Base-by-base conservation (phyloP, 2,797 vertebrate genomes). In the Chelidonichthys spinosus region DNA sequence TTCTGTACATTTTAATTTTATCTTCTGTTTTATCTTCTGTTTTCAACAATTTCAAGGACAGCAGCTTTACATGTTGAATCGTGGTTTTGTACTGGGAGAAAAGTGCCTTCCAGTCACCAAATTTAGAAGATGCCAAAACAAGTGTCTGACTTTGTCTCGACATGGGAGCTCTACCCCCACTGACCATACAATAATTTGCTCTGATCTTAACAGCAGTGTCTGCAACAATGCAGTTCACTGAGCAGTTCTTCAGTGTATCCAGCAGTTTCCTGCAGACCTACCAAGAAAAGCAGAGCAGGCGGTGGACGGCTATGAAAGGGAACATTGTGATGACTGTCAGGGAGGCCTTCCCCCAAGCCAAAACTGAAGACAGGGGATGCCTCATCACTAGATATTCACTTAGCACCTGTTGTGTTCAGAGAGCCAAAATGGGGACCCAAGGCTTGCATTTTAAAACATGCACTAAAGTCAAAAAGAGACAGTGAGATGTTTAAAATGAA, bases 361-460 rank as follows among this genome's bases (percentile, higher is more conserved):
- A 74, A 79, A 62, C 72, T 76, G 71, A 53, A 85, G 76, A 92
- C 82, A 90, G 77, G 68, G 81, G 78, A 81, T 13, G 89, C 87
- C 85, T 92, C 86, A 90, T 92, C 73, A 61, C 85, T 73, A 76
- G 85, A 89, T 82, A 89, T 92, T 93, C 89, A 91, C 67, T 70
- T 59, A 89, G 86, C 93, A 93, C 93, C 93, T 94, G 93, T 72
- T 87, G 86, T 81, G 77, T 69, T 13, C 73, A 72, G 61, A 9
- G 47, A 90, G 92, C 93, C 92, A 93, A 92, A 76, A n/a, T 52
- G 50, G 60, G 43, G 76, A 68, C 82, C 37, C 63, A 69, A 83
- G 85, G 79, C 83, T 79, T 86, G 85, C 74, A 89, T 91, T 54
- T 84, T 86, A 86, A 92, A 83, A 80, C 59, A 40, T 65, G 43